These are phyloP conservation scores for Camponotus vicinus DNA, from an alignment of 1,140 invertebrate genomes.

Conservation along the genomic window DNA sequence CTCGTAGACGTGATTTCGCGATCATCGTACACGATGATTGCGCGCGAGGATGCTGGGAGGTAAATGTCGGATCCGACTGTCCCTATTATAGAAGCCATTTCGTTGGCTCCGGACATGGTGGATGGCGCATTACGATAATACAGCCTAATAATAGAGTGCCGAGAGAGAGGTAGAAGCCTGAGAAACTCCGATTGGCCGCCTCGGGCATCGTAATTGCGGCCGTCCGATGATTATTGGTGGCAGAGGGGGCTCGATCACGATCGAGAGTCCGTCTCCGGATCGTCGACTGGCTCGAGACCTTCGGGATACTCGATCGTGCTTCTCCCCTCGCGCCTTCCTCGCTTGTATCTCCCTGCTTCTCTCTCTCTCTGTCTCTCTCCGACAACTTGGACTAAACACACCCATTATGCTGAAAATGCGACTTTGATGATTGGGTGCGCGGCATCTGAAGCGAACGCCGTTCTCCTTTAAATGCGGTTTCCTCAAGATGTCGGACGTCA, in stretches of 20 bases:
- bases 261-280: constrained; percentile 70
- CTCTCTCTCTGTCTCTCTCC: neutral
- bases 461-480: constrained; percentile 47
- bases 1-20: constrained; percentile 24
- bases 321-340: constrained; percentile 14
- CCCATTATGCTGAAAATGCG: constrained; percentile 84
- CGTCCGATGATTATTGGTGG: constrained; percentile 81
- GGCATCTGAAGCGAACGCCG: constrained; percentile 39
- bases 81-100: constrained; percentile 75
- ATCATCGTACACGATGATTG: constrained; percentile 58
- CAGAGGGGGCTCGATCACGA: constrained; percentile 75
- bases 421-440: constrained; percentile 85
- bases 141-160: constrained; percentile 83
- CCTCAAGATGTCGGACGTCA: constrained; percentile 37
- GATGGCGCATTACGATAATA: constrained; percentile 82
- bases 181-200: constrained; percentile 78
- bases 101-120: constrained; percentile 77
- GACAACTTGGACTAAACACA: constrained; percentile 77
- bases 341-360: constrained; percentile 40
- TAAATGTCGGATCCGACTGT: constrained; percentile 72
- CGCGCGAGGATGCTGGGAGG: constrained; percentile 67
- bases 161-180: constrained; percentile 47
- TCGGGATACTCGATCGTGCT: constrained; percentile 68
- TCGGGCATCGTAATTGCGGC: constrained; percentile 79
- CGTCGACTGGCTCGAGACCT: constrained; percentile 44